Base-by-base conservation (phyloP, 1,140 invertebrate genomes). In the Panonychus citri region DNA sequence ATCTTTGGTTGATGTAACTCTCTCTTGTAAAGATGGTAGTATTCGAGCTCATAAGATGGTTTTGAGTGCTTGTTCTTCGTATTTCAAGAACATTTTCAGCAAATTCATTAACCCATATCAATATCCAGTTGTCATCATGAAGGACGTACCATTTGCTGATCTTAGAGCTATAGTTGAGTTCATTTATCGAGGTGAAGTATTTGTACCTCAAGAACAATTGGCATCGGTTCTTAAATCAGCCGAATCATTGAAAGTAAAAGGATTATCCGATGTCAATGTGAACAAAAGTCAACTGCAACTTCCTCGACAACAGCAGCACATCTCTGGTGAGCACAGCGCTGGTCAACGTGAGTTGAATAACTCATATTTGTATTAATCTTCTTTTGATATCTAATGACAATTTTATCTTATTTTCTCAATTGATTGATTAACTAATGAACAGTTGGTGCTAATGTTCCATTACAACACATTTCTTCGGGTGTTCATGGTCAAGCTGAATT, bases 171-270 rank as follows among this genome's bases (percentile, higher is more conserved):
- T 90, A 79, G 81, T 89, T 76, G 83, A 87, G 67, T 89, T 89
- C 64, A 90, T 90, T 83, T 91, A 90, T 72, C 77, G 83, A 64
- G 87, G 87, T 55, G 85, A 90, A 75, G 85, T 89, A 34, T 88
- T 87, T 72, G 86, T 91, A 67, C 82, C 83, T 61, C 85, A 88
- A 71, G 84, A 88, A 70, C 83, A 89, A 70, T 73, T 91, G 63
- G 80, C 82, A 54, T 82, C 84, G 17, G 73, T 91, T 62, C 69
- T 90, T 34, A 87, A 86, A 68, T 83, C 85, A 48, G 86, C 86
- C 3, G 84, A 90, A 71, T 84, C 83, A 48, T 70, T 90, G 62
- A 83, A 89, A 75, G 87, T 91, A 48, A 86, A 87, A 68, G 85
- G 85, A 48, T 74, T 91, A 49, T 85, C 84, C 53, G 85, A 89